Evolutionary conservation across 2,113 vertebrate genomes (phyloP), one percentile per base, ranked within the genome.

Genomic region (Hippocampus abdominalis): DNA sequence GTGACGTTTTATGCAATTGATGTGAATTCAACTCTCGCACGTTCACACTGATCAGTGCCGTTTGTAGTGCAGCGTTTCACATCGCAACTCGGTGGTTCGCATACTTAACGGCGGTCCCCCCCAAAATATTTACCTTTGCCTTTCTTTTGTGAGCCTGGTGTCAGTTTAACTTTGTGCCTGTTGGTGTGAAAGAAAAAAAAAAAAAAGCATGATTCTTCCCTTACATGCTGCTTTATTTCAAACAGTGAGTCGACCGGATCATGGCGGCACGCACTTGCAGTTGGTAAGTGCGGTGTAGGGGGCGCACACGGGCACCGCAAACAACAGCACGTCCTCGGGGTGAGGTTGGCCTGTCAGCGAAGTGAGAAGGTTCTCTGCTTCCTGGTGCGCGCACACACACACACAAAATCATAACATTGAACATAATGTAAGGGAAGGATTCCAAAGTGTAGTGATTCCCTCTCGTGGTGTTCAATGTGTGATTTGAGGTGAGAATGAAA

Each of bases 161-260:
- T 99, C 78, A 99, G 88, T 84, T 99, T 99, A 59, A 99, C 97
- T 86, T 98, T 99, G 5, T 96, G 94, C 83, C 97, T 94, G 72
- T n/a, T 23, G n/a, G 62, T 42, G 36, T 23, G 21, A 42, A 46
- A 61, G 80, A 20, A 73, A 57, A 61, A 0, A 3, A 9, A 13
- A 25, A 18, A 13, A 60, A 32, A 60, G 32, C 57, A 32, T 60
- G 13, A 60, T 18, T 1, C 57, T 60, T 60, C 2, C 27, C 8
- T 60, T 60, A 16, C 54, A 5, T 27, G 13, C 29, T 32, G 12
- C 10, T 62, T 36, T 36, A 36, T 25, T 11, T 18, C 20, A 32
- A 3, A 59, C 25, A 18, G 4, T 7, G 8, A 18, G 61, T 6
- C 21, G 3, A 25, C 42, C 7, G n/a, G 64, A 44, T 23, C 6